Conservation (phyloP, 2,888 invertebrate species). For the Monochamus alternatus region DNA sequence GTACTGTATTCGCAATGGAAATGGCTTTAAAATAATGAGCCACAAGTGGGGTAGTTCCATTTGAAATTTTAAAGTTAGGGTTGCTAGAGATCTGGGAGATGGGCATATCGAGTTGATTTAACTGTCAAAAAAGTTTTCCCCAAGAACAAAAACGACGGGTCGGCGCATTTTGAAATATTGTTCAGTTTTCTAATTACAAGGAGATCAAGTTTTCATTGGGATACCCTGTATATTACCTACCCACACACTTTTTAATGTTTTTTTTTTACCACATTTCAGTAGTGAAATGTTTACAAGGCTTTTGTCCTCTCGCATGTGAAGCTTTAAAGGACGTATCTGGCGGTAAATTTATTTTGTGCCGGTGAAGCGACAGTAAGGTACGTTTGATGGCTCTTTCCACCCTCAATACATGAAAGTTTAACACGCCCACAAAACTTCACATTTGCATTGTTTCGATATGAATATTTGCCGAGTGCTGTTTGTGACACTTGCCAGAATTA, state of each 20-base stretch:
- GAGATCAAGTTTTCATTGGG: too few species aligned
- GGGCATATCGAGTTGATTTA: too few species aligned
- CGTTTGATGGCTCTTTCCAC: slow-evolving; percentile 14
- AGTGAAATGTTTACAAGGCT: background rate
- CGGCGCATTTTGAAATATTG: too few species aligned
- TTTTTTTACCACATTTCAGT: background rate
- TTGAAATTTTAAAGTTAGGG: too few species aligned
- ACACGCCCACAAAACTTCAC: slow-evolving; percentile 31
- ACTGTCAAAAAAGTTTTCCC: too few species aligned
- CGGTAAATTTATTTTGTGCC: slow-evolving; percentile 8
- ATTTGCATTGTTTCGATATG: slow-evolving; percentile 41
- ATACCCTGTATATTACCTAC: too few species aligned
- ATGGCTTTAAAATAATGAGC: too few species aligned
- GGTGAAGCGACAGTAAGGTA: slow-evolving; percentile 10
- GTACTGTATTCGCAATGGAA: too few species aligned
- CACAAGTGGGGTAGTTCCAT: too few species aligned
- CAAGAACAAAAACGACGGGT: too few species aligned
- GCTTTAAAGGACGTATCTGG: background rate
- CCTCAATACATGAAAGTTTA: slow-evolving; percentile 13
- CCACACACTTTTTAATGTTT: background rate
- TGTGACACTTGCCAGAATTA: slow-evolving; percentile 42
- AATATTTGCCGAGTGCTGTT: slow-evolving; percentile 41
- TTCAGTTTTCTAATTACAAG: too few species aligned
- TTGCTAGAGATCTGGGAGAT: too few species aligned
- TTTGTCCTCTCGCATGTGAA: background rate